Base-by-base conservation (phyloP, 2,888 invertebrate species). In the Gasteruption jaculator region DNA sequence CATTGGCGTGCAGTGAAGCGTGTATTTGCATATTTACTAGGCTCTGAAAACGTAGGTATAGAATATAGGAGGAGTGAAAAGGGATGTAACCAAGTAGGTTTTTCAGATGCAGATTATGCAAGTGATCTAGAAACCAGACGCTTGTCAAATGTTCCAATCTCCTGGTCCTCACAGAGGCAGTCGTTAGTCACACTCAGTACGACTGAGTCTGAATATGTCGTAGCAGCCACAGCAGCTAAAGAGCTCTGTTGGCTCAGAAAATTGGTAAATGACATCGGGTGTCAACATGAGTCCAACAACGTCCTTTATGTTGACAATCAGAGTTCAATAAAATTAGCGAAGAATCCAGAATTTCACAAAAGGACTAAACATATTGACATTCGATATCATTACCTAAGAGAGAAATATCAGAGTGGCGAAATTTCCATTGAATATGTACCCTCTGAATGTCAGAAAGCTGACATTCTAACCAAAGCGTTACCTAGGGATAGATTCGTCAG, bases 391-490 rank as follows among this genome's bases (percentile, higher is more conserved):
- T 36, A 25, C 15, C 27, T 43, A 6, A 33, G 43, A 18, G 43
- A 43, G 11, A 31, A 31, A 22, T 20, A 21, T 4, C 20, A 38
- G 14, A 22, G 24, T 7, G 26, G 24, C 4, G 32, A 32, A 18
- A 27, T 44, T 19, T 18, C 22, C 5, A 32, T 48, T 4, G 19
- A 29, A 30, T 48, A 48, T 16, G 27, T 38, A 19, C 29, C 43
- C 14, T 29, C 45, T 1, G 41, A 46, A 10, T 10, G 15, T 3
- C 41, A 45, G 12, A 25, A 32, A 19, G 48, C 41, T 12, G 45
- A 46, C 15, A 39, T 46, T 14, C 18, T 48, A 3, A 45, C 48
- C 1, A 46, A 45, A 29, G 37, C 43, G n/a, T 10, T 43, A 5
- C 32, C 38, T 5, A 38, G 21, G 12, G 21, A 21, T 22, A n/a